phyloP scores from a whole-genome alignment of 1,140 invertebrate species.

The Caerostris extrusa region DNA sequence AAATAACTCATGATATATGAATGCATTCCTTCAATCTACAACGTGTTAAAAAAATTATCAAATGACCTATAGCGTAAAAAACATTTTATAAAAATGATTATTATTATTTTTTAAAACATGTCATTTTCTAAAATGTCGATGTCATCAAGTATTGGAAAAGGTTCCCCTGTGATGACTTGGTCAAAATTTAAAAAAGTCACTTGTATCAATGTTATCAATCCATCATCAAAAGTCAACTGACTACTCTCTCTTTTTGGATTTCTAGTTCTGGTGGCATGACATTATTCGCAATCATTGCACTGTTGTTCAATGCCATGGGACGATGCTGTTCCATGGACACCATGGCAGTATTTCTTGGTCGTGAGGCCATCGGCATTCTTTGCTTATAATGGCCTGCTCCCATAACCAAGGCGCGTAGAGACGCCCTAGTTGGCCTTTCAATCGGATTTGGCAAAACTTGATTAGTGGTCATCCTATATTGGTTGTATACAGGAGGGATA shows the following conservation, averaged over 20 bases:
- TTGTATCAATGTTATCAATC: conserved; percentile 75
- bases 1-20: too few species aligned
- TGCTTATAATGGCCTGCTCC: conserved; percentile 11
- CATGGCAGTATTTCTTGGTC: conserved; percentile 37
- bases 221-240: conserved; percentile 76
- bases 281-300: neutral
- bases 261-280: conserved; percentile 48
- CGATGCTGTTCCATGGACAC: conserved; percentile 6
- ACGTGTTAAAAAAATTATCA: neutral
- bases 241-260: conserved; percentile 52
- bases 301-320: conserved; percentile 35
- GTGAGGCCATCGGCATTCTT: neutral
- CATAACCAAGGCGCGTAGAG: conserved; percentile 6
- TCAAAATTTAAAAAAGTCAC: conserved; percentile 77
- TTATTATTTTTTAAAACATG: neutral
- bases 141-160: conserved; percentile 70
- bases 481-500: conserved; percentile 39
- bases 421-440: conserved; percentile 10
- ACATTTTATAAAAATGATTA: neutral
- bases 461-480: conserved; percentile 56
- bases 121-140: conserved; percentile 69
- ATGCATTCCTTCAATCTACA: too few species aligned
- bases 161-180: conserved; percentile 65
- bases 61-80: neutral
- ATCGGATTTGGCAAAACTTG: neutral